Percentiles rank a stretch among this genome's conserved stretches.
Evolutionary conservation across 2,888 invertebrate genomes (phyloP).

Genomic region (Tromatobia lineatoria): DNA sequence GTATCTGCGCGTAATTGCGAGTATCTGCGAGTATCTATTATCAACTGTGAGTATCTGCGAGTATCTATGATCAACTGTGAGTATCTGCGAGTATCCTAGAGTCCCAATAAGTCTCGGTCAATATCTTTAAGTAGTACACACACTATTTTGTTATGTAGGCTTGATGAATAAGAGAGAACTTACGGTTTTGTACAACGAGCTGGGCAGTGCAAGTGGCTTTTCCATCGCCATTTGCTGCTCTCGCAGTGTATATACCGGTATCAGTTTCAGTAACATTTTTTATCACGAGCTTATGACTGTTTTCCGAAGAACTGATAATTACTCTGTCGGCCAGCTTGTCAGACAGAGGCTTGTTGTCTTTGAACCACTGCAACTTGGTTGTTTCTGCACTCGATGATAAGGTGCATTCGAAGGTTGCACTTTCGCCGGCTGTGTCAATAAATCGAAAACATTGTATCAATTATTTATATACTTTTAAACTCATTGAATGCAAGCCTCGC

Average conservation of each 20-base stretch:
- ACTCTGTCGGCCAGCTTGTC: conserved; percentile 92
- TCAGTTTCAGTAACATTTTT: conserved; percentile 92
- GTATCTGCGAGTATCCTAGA: no score
- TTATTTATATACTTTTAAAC: neutral
- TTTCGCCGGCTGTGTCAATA: conserved; percentile 91
- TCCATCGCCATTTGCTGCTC: conserved; percentile 93
- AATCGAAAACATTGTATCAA: neutral
- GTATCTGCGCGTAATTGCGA: no score
- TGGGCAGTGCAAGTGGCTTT: conserved; percentile 95
- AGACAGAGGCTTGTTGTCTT: conserved; percentile 93
- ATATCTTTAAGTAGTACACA: neutral
- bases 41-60: no score
- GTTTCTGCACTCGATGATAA: conserved; percentile 88
- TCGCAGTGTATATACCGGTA: conserved; percentile 95
- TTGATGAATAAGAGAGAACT: conserved; percentile 81
- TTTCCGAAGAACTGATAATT: conserved; percentile 88
- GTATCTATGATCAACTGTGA: no score
- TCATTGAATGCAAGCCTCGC: conserved; percentile 44
- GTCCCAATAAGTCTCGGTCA: no score
- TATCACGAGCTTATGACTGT: conserved; percentile 90
- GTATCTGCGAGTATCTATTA: neutral
- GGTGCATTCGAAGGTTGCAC: conserved; percentile 92
- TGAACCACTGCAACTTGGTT: conserved; percentile 92
- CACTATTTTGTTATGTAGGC: neutral
- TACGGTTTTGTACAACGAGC: conserved; percentile 94